These are phyloP conservation scores for Verasper variegatus DNA, from an alignment of 2,113 vertebrate species.

Conservation along the genomic window DNA sequence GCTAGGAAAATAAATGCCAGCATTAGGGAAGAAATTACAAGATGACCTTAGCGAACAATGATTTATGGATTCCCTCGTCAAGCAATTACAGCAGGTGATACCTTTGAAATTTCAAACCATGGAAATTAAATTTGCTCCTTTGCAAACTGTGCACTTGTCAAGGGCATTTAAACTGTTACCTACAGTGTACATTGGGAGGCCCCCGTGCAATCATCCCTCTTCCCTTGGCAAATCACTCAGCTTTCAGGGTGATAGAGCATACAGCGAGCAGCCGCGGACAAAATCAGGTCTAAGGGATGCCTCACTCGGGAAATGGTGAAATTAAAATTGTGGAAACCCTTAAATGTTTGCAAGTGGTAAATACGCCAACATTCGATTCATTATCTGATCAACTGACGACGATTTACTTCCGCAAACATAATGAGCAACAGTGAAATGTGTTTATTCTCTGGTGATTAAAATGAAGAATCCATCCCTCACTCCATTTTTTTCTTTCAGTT, in stretches of 20 bases:
- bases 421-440: neutral
- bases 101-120: constrained; percentile 82
- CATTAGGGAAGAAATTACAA: constrained; percentile 82
- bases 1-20: constrained; percentile 80
- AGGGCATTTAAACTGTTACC: constrained; percentile 74
- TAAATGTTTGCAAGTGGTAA: neutral
- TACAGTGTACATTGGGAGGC: constrained; percentile 26
- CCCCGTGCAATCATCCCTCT: constrained; percentile 53
- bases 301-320: constrained; percentile 4
- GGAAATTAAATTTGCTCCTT: constrained; percentile 81
- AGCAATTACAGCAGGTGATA: constrained; percentile 83
- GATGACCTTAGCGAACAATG: constrained; percentile 84
- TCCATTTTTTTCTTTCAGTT: no score
- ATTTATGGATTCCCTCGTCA: constrained; percentile 83
- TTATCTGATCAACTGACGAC: constrained; percentile 2
- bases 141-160: constrained; percentile 78
- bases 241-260: constrained; percentile 37
- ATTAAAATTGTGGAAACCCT: constrained; percentile 8
- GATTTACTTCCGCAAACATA: neutral
- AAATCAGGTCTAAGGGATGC: constrained; percentile 32
- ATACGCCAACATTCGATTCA: neutral
- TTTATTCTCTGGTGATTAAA: no score
- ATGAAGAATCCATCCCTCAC: no score
- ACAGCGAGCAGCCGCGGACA: constrained; percentile 2
- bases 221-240: constrained; percentile 54